phyloP scores from a whole-genome alignment of 2,113 vertebrate species.

The Petaurus breviceps region DNA sequence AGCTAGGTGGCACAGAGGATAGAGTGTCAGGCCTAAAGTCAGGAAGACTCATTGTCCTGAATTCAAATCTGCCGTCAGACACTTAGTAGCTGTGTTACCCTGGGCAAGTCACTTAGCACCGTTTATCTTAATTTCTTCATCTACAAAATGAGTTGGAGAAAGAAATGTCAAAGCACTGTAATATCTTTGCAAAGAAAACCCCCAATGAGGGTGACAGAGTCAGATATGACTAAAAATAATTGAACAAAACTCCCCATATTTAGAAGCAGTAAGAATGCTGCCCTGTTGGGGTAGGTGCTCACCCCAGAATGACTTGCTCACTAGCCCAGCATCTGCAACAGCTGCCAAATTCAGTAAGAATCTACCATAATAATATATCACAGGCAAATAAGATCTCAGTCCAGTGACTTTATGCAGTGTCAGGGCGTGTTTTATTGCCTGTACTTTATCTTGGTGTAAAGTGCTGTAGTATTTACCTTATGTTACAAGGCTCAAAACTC shows the following conservation, averaged over 20 bases:
- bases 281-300: background rate
- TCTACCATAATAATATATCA: background rate
- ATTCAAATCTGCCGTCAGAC: background rate
- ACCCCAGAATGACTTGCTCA: background rate
- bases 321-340: background rate
- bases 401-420: background rate
- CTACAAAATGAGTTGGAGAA: background rate
- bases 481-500: conserved; percentile 10
- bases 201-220: background rate
- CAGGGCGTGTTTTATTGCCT: conserved; percentile 31
- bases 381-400: background rate
- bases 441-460: conserved; percentile 16
- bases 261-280: background rate
- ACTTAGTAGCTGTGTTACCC: background rate
- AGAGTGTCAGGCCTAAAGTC: too few relatives aligned
- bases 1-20: background rate
- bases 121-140: background rate
- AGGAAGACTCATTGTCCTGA: background rate
- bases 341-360: background rate
- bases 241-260: background rate
- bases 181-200: background rate
- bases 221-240: background rate
- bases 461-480: background rate
- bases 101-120: background rate
- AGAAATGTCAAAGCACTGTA: background rate